phyloP scores from a whole-genome alignment of 2,113 vertebrate species.

The Craseonycteris thonglongyai region DNA sequence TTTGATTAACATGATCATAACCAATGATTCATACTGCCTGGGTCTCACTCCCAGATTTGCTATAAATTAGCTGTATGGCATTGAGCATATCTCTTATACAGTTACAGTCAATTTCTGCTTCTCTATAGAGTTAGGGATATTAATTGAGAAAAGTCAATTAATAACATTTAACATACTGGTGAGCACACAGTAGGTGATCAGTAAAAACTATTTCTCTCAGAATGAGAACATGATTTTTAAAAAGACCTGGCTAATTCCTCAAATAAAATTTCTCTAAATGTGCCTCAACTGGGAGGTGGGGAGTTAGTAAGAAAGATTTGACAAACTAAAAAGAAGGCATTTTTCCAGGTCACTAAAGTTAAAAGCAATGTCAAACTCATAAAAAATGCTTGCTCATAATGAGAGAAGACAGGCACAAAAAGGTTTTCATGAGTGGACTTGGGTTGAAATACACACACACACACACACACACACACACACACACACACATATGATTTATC shows the following conservation, averaged over 20 bases:
- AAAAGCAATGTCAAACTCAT: background rate
- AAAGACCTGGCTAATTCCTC: background rate
- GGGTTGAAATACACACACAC: too few relatives aligned
- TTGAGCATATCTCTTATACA: too few relatives aligned
- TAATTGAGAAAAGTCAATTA: background rate
- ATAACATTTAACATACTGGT: background rate
- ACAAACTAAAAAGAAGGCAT: background rate
- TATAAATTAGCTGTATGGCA: background rate
- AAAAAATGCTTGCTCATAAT: too few relatives aligned
- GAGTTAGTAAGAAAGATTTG: background rate
- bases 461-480: too few relatives aligned
- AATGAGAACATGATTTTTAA: background rate
- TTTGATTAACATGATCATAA: background rate
- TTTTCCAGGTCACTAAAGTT: background rate
- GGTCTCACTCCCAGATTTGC: background rate
- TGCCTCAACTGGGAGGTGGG: background rate
- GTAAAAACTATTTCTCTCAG: background rate
- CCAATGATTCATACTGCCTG: background rate
- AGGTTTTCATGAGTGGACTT: too few relatives aligned
- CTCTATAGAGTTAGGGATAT: background rate
- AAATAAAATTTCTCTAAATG: background rate
- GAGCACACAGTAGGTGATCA: background rate
- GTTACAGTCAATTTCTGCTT: too few relatives aligned
- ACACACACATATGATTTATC: too few relatives aligned
- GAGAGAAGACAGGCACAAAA: too few relatives aligned